Percentiles rank a stretch among this genome's conserved stretches.
Evolutionary conservation across 2,113 vertebrate genomes (phyloP).

Genomic region (Myrmecobius fasciatus): DNA sequence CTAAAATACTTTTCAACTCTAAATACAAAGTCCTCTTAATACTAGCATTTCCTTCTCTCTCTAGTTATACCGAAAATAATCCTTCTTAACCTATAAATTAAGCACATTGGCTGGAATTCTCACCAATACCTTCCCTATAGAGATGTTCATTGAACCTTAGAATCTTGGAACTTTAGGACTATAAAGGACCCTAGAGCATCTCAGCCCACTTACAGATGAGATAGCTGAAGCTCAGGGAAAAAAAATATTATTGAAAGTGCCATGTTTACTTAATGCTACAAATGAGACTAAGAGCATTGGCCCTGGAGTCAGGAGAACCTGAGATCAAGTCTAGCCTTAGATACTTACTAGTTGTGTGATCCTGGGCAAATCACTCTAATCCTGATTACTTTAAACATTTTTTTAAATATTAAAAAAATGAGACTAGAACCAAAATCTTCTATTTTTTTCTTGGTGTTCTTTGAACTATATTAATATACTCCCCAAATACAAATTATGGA

Average conservation of each 20-base stretch:
- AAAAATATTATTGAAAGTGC: not conserved
- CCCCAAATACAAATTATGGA: not conserved
- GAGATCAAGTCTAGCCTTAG: too few relatives aligned
- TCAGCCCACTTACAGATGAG: not conserved
- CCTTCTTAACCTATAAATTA: not conserved
- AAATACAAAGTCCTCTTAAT: not conserved
- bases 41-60: not conserved
- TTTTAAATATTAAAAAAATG: too few relatives aligned
- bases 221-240: not conserved
- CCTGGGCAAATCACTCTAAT: too few relatives aligned
- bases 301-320: too few relatives aligned
- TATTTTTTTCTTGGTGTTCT: not conserved
- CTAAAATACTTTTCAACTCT: not conserved
- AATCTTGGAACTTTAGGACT: not conserved
- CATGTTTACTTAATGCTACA: not conserved
- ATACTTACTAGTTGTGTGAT: too few relatives aligned
- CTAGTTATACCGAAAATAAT: not conserved
- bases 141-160: not conserved
- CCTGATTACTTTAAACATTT: too few relatives aligned
- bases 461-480: not conserved
- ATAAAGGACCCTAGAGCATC: not conserved
- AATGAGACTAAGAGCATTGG: not conserved
- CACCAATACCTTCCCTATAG: not conserved
- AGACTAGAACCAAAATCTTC: not conserved
- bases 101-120: slow-evolving; percentile 15